These are phyloP conservation scores for Spea bombifrons DNA, from an alignment of 2,113 vertebrate species.

Conservation along the genomic window DNA sequence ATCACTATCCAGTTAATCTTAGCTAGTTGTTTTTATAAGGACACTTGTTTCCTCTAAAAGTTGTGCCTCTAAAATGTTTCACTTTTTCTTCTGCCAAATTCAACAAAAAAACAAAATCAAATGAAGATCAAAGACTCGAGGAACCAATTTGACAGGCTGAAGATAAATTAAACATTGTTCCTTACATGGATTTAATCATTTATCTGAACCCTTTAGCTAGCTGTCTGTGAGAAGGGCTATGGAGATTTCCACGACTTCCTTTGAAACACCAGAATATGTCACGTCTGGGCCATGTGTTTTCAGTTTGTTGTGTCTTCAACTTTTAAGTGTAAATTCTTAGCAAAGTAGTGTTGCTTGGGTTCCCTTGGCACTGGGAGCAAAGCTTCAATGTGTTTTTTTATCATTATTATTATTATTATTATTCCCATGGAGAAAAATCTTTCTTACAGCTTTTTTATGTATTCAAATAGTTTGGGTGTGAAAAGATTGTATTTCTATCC, in stretches of 20 bases:
- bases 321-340: slow-evolving; percentile 21
- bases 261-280: slow-evolving; percentile 17
- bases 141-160: slow-evolving; percentile 21
- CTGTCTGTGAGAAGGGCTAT: slow-evolving; percentile 23
- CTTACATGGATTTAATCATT: slow-evolving; percentile 18
- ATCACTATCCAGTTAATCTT: slow-evolving; percentile 22
- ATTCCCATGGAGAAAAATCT: too few relatives aligned
- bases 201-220: slow-evolving; percentile 25
- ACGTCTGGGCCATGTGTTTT: slow-evolving; percentile 20
- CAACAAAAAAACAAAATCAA: slow-evolving; percentile 28
- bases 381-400: neutral
- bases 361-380: neutral
- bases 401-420: too few relatives aligned
- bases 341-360: neutral
- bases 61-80: slow-evolving; percentile 8
- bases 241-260: slow-evolving; percentile 34
- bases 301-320: slow-evolving; percentile 3
- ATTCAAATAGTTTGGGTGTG: slow-evolving; percentile 39
- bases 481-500: neutral
- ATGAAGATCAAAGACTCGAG: slow-evolving; percentile 26
- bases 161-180: slow-evolving; percentile 39
- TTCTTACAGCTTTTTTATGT: neutral
- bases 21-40: slow-evolving; percentile 27
- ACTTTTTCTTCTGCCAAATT: slow-evolving; percentile 46
- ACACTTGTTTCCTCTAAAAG: slow-evolving; percentile 42